phyloP scores from a whole-genome alignment of 1,140 invertebrate genomes.

The Platorchestia sp. region DNA sequence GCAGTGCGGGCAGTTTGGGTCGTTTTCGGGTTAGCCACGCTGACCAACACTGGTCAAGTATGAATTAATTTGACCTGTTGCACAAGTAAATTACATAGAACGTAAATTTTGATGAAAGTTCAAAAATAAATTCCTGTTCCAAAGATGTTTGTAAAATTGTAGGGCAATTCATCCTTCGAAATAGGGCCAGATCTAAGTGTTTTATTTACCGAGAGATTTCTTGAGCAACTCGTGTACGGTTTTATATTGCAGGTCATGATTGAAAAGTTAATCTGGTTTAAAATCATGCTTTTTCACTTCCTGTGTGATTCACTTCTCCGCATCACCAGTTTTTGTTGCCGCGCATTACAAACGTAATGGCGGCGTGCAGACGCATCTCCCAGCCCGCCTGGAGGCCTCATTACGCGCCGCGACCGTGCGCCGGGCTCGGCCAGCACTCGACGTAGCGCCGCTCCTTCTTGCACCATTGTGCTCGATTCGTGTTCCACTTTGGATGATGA shows the following conservation, averaged over 20 bases:
- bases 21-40: background rate
- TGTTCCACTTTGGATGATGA: no score
- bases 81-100: background rate
- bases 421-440: no score
- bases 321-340: background rate
- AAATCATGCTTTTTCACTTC: background rate
- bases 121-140: background rate
- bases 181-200: background rate
- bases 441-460: no score
- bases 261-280: background rate
- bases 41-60: background rate
- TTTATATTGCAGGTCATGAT: background rate
- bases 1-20: background rate
- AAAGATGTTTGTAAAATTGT: background rate
- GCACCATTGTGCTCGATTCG: no score
- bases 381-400: background rate
- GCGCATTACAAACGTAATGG: background rate
- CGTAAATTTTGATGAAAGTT: background rate
- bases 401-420: background rate
- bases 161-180: background rate
- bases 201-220: background rate
- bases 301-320: background rate
- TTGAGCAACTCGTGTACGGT: background rate
- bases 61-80: background rate
- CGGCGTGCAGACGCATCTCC: background rate